Evolutionary conservation across 2,888 invertebrate genomes (phyloP).

Genomic region (Acleris emargana): DNA sequence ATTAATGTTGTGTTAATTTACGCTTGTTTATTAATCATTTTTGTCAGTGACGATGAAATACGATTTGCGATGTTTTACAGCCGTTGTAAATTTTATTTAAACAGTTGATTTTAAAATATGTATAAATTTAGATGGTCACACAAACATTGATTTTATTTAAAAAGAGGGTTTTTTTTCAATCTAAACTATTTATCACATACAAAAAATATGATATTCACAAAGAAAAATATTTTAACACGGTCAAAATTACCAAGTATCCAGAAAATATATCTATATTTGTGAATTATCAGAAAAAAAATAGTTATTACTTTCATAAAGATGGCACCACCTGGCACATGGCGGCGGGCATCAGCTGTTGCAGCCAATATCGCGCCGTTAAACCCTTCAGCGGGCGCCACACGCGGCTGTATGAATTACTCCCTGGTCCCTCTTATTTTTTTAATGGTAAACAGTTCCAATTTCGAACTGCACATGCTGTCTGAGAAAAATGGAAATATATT

Average conservation of each 20-base stretch:
- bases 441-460: conserved; percentile 28
- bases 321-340: conserved; percentile 46
- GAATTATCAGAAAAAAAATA: conserved; percentile 13
- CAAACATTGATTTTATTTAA: background rate
- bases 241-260: background rate
- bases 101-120: too few species aligned
- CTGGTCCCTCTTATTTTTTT: conserved; percentile 34
- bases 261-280: too few species aligned
- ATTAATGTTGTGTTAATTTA: conserved; percentile 18
- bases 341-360: conserved; percentile 48
- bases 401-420: conserved; percentile 36
- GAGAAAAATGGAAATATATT: background rate
- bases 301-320: conserved; percentile 45
- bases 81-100: conserved; percentile 4
- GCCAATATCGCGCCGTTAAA: conserved; percentile 47
- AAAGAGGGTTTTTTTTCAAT: too few species aligned
- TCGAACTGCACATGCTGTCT: conserved; percentile 29
- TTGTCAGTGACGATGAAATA: conserved; percentile 12
- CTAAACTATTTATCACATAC: too few species aligned
- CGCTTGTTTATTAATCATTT: conserved; percentile 28
- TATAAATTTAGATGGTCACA: too few species aligned
- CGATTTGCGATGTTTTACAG: conserved; percentile 19
- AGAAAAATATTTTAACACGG: too few species aligned
- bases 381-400: conserved; percentile 37
- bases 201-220: too few species aligned